Conservation (phyloP, 2,113 vertebrate genomes). For the Petrocephalus zakoni region DNA sequence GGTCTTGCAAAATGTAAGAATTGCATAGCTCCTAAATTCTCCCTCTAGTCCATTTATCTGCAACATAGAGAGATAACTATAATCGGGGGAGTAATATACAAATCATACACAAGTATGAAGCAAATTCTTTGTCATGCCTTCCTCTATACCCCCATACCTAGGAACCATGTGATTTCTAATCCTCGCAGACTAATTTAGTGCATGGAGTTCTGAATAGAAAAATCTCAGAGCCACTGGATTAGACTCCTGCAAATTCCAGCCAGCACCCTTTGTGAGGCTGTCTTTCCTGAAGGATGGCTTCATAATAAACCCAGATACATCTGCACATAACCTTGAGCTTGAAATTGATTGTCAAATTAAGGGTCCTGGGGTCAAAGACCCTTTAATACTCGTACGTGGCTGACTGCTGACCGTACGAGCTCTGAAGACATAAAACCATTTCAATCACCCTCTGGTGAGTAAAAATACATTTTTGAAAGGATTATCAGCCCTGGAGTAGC, state of each 20-base stretch:
- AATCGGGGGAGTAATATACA: background rate
- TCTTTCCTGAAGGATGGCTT: background rate
- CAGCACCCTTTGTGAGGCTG: background rate
- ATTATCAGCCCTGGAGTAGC: background rate
- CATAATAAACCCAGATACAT: constrained; percentile 35
- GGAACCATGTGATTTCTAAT: constrained; percentile 40
- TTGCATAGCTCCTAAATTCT: background rate
- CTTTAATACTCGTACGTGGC: background rate
- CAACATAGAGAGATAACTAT: background rate
- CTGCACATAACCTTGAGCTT: background rate
- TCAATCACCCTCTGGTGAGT: background rate
- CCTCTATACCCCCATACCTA: background rate
- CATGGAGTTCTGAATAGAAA: constrained; percentile 24
- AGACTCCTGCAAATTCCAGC: constrained; percentile 19
- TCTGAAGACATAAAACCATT: background rate
- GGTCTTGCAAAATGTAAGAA: background rate
- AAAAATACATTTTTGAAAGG: background rate
- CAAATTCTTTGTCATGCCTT: background rate
- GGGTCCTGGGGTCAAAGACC: background rate
- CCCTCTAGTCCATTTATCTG: background rate
- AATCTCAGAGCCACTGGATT: constrained; percentile 32
- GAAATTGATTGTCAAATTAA: background rate
- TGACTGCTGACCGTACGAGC: background rate
- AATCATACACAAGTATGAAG: background rate
- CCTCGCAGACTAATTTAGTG: constrained; percentile 25